These are phyloP conservation scores for Rafetus swinhoei DNA, from an alignment of 2,113 vertebrate genomes.

Conservation along the genomic window DNA sequence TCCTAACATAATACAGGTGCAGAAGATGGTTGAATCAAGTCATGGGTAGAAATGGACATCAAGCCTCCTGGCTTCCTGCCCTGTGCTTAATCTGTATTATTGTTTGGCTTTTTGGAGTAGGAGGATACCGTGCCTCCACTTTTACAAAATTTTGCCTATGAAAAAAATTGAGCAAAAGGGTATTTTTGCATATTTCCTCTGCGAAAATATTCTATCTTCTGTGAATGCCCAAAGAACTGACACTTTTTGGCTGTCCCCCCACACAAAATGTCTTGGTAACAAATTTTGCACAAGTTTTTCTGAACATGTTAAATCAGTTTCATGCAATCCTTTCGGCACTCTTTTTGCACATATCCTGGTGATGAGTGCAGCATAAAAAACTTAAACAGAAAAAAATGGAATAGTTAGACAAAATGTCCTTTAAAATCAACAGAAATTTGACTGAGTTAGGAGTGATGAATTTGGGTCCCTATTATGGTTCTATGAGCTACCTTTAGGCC, in stretches of 20 bases:
- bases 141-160: background rate
- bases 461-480: background rate
- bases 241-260: background rate
- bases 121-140: background rate
- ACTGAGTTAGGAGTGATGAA: background rate
- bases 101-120: background rate
- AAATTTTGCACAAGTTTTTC: background rate
- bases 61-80: background rate
- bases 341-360: background rate
- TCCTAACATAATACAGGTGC: background rate
- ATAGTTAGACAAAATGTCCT: background rate
- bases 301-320: background rate
- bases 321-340: background rate
- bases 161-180: background rate
- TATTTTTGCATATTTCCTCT: background rate
- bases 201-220: background rate
- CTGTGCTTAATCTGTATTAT: background rate
- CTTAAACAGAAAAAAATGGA: background rate
- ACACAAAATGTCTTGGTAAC: background rate
- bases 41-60: background rate
- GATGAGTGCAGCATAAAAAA: background rate
- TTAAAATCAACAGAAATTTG: background rate
- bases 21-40: background rate
- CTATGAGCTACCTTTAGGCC: background rate
- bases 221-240: background rate